Conservation (phyloP, 2,888 invertebrate species). For the Lasioglossum morio region DNA sequence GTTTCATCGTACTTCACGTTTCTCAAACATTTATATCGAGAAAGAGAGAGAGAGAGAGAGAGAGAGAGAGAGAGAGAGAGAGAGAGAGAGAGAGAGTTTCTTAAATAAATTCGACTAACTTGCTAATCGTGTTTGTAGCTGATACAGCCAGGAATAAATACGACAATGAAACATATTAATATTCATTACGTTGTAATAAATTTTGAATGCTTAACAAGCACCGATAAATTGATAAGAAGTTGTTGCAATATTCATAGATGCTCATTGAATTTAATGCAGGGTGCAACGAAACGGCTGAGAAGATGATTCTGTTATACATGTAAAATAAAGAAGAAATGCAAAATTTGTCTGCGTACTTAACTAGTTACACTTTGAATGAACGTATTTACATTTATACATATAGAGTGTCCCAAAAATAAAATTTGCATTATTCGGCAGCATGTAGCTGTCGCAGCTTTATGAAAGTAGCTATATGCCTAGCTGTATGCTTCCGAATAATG, state of each 20-base stretch:
- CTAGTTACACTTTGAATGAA: not conserved
- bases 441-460: too few species aligned
- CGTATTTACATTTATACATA: not conserved
- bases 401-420: too few species aligned
- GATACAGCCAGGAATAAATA: not conserved
- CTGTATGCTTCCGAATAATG: too few species aligned
- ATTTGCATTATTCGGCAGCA: too few species aligned
- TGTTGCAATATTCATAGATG: conserved; percentile 6
- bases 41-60: too few species aligned
- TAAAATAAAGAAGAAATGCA: not conserved
- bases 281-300: not conserved
- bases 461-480: too few species aligned
- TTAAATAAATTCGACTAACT: not conserved
- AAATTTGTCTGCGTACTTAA: not conserved
- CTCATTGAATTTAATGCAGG: not conserved
- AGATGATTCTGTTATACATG: not conserved
- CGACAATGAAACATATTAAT: not conserved
- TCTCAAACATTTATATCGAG: not conserved
- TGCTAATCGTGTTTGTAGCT: not conserved
- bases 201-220: not conserved
- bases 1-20: not conserved
- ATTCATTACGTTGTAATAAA: not conserved
- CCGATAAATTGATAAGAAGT: conserved; percentile 2
- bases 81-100: not conserved
- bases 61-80: too few species aligned